These are phyloP conservation scores for Murina feae DNA, from an alignment of 2,113 vertebrate genomes.

Conservation along the genomic window DNA sequence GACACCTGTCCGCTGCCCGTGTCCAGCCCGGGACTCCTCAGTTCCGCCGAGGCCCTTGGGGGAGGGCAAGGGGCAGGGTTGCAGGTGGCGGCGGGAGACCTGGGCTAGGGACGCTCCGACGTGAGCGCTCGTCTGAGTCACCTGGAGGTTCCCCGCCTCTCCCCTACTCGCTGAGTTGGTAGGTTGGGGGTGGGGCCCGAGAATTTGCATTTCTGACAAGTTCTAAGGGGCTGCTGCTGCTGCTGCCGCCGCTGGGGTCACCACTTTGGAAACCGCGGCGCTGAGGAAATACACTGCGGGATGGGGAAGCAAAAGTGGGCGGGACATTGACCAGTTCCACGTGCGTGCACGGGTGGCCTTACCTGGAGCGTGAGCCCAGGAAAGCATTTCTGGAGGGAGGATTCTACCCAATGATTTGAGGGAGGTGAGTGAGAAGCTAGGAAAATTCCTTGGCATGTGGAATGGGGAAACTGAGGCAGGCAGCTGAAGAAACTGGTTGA, in stretches of 20 bases:
- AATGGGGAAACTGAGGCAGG: neutral
- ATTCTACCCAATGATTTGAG: neutral
- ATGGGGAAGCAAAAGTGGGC: accelerated
- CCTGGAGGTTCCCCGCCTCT: neutral
- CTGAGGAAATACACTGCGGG: neutral
- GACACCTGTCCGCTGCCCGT: accelerated
- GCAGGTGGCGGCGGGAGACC: neutral
- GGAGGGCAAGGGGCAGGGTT: neutral
- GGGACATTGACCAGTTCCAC: accelerated
- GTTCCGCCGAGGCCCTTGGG: neutral
- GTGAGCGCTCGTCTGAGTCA: neutral
- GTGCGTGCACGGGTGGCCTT: neutral
- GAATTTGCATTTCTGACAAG: neutral
- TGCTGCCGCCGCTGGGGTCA: neutral
- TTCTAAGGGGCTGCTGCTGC: neutral
- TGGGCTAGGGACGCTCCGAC: neutral
- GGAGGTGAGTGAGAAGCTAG: neutral
- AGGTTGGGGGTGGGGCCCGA: accelerated
- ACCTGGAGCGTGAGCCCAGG: neutral
- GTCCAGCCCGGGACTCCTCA: neutral
- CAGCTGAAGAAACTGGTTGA: neutral
- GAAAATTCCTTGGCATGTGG: neutral
- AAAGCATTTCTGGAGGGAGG: neutral
- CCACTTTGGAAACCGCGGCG: neutral
- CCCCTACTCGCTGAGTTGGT: neutral